phyloP scores from a whole-genome alignment of 2,113 vertebrate genomes.

The Uria lomvia region DNA sequence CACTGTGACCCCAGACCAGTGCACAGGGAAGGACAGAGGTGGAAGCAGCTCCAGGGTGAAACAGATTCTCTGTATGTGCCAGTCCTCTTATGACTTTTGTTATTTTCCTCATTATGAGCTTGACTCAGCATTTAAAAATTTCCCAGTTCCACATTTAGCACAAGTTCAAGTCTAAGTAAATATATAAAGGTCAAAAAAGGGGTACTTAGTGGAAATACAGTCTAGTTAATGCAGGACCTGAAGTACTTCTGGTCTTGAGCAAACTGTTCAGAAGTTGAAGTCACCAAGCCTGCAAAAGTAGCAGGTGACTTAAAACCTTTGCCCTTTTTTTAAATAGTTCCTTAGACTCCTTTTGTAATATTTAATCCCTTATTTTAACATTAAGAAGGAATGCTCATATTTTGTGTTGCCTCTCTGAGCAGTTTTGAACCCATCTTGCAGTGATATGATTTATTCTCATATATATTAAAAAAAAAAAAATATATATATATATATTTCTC shows the following conservation, averaged over 20 bases:
- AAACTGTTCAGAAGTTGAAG: background rate
- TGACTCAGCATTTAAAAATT: background rate
- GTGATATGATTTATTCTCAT: background rate
- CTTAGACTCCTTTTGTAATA: background rate
- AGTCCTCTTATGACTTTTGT: background rate
- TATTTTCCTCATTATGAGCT: background rate
- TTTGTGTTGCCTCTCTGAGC: background rate
- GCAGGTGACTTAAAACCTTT: background rate
- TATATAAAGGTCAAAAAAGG: background rate
- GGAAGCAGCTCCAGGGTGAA: background rate
- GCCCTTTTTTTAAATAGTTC: background rate
- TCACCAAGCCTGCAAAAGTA: background rate
- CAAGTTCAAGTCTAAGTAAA: background rate
- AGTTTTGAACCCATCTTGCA: background rate
- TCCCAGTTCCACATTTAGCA: background rate
- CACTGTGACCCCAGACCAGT: background rate
- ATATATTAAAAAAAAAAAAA: no score
- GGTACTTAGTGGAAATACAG: background rate
- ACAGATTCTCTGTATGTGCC: background rate
- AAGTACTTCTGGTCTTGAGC: background rate
- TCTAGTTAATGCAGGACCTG: background rate
- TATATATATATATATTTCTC: background rate
- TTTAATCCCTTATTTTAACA: background rate
- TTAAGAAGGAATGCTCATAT: background rate
- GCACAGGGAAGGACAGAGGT: background rate